These are phyloP conservation scores for Nothoprocta pentlandii DNA, from an alignment of 2,113 vertebrate genomes.

Conservation along the genomic window DNA sequence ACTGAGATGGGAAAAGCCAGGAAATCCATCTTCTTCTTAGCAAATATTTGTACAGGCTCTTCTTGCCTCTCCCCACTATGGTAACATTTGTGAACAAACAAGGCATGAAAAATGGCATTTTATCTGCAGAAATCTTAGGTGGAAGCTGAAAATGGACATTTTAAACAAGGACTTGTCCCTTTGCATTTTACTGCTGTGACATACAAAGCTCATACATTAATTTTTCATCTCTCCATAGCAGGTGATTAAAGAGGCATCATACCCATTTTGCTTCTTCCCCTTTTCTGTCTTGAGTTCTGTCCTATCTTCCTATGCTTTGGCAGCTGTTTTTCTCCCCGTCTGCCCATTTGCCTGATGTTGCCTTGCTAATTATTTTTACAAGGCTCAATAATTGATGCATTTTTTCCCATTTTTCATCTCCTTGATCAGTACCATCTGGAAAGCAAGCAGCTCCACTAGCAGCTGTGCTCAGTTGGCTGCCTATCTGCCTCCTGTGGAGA, in stretches of 20 bases:
- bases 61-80: not conserved
- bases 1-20: not conserved
- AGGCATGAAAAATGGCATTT: not conserved
- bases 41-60: not conserved
- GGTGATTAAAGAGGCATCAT: not conserved
- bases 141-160: not conserved
- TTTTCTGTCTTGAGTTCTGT: not conserved
- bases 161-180: not conserved
- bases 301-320: not conserved
- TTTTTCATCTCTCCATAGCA: not conserved
- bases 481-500: not conserved
- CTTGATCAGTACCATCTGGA: not conserved
- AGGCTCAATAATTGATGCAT: constrained; percentile 45
- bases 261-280: not conserved
- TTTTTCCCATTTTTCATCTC: constrained; percentile 28
- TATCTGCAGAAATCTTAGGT: not conserved
- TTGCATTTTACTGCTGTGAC: not conserved
- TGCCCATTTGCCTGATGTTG: constrained; percentile 59
- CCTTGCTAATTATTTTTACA: constrained; percentile 52
- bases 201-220: not conserved
- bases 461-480: constrained; percentile 33
- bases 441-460: not conserved
- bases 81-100: not conserved
- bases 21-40: accelerated
- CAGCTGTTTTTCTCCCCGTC: constrained; percentile 36